Conservation (phyloP, 2,113 vertebrate genomes). For the Neogale vison region DNA sequence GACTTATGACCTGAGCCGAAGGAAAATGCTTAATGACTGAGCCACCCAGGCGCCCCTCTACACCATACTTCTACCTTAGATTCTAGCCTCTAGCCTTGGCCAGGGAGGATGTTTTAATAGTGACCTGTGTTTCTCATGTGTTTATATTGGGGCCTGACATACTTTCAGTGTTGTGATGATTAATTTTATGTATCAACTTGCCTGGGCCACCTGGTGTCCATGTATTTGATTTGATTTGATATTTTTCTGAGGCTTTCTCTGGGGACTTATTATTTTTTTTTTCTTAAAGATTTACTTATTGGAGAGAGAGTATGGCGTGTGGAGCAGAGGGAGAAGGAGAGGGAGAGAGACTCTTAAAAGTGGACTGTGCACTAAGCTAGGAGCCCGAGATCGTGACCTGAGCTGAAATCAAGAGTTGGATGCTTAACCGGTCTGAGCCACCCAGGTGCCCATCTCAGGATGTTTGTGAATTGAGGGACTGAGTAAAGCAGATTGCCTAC, state of each 20-base stretch:
- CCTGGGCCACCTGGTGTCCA: background rate
- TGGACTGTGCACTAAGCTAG: background rate
- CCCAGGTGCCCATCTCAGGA: background rate
- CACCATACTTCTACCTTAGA: background rate
- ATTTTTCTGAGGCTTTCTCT: background rate
- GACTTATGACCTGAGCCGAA: too few species aligned
- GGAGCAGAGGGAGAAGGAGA: background rate
- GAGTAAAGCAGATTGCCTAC: background rate
- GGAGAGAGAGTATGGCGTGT: background rate
- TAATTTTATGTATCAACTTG: background rate
- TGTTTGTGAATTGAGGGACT: background rate
- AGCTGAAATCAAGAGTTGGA: background rate
- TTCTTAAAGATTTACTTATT: background rate
- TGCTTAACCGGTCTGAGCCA: background rate
- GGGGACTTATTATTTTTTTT: background rate
- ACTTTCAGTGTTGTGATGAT: background rate
- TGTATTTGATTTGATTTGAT: background rate
- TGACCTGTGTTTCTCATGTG: background rate
- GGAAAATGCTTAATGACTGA: too few species aligned
- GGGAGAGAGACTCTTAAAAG: background rate
- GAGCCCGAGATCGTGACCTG: background rate
- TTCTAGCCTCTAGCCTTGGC: background rate
- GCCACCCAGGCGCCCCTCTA: background rate
- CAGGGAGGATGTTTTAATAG: background rate
- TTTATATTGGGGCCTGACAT: background rate